Conservation (phyloP, 2,797 vertebrate genomes). For the Clarias pachynema region DNA sequence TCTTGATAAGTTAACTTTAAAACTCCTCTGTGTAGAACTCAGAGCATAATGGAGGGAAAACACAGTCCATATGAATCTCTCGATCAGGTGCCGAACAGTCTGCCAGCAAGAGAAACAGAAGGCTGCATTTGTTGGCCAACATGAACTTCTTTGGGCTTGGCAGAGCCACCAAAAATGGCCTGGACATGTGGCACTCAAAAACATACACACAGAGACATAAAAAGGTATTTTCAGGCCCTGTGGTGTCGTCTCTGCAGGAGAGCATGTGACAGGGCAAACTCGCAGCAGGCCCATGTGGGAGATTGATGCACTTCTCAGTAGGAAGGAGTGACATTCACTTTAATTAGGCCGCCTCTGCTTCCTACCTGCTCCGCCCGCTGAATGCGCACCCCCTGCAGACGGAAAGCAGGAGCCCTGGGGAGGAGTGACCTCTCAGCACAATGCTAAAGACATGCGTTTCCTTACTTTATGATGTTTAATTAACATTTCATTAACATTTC, state of each 20-base stretch:
- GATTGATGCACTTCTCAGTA: conserved; percentile 76
- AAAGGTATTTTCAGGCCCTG: conserved; percentile 36
- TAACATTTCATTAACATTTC: conserved; percentile 81
- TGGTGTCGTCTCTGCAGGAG: conserved; percentile 40
- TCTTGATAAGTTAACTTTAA: conserved; percentile 7
- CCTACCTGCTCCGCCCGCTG: conserved; percentile 47
- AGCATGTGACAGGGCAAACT: conserved; percentile 70
- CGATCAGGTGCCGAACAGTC: conserved; percentile 14
- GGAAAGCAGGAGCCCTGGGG: conserved; percentile 54
- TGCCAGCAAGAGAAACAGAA: conserved; percentile 16
- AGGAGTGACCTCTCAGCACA: conserved; percentile 64
- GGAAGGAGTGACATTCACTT: conserved; percentile 79
- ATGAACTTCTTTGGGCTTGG: conserved; percentile 25
- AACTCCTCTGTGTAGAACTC: background rate
- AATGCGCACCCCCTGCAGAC: conserved; percentile 44
- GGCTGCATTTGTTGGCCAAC: conserved; percentile 15
- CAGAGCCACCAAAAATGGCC: conserved; percentile 10
- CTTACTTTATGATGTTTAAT: conserved; percentile 70
- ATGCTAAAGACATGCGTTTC: conserved; percentile 62
- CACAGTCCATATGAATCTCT: conserved; percentile 21
- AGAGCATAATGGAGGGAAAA: background rate
- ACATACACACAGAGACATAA: conserved; percentile 27
- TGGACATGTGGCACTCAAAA: conserved; percentile 27
- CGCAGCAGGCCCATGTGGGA: conserved; percentile 68
- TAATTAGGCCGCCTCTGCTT: conserved; percentile 74